These are phyloP conservation scores for Chunga burmeisteri DNA, from an alignment of 2,113 vertebrate genomes.

Conservation along the genomic window DNA sequence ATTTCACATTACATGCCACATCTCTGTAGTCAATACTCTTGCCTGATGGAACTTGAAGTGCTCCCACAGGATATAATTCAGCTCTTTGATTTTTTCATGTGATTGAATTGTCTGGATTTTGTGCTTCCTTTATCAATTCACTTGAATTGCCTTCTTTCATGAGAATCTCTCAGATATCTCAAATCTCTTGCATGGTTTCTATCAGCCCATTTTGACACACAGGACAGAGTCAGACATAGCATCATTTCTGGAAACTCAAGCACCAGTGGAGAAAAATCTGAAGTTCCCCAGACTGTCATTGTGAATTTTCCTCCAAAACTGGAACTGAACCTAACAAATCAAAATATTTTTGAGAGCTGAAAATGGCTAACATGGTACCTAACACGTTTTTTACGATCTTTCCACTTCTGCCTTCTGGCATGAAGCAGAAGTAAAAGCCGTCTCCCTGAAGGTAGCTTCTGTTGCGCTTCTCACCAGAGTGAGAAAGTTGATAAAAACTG, in stretches of 20 bases:
- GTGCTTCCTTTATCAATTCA: background rate
- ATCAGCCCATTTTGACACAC: background rate
- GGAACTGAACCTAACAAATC: constrained; percentile 22
- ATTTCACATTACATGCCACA: background rate
- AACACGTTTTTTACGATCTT: background rate
- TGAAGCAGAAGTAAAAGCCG: constrained; percentile 32
- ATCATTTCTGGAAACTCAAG: background rate
- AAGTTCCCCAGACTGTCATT: background rate
- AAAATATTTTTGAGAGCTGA: background rate
- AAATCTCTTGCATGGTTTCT: background rate
- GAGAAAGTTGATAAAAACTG: background rate
- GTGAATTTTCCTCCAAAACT: constrained; percentile 2
- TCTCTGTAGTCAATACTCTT: background rate
- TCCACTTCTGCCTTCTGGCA: constrained; percentile 47
- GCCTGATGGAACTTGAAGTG: background rate
- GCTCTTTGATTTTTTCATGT: background rate
- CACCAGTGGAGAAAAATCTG: background rate
- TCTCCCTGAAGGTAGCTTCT: background rate
- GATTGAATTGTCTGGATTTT: background rate
- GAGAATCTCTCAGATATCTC: background rate
- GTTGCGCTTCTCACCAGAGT: background rate
- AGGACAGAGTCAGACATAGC: background rate
- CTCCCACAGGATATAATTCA: background rate
- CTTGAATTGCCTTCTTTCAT: background rate
- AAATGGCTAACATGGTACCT: background rate